phyloP scores from a whole-genome alignment of 2,113 vertebrate genomes.

The Cygnus atratus region DNA sequence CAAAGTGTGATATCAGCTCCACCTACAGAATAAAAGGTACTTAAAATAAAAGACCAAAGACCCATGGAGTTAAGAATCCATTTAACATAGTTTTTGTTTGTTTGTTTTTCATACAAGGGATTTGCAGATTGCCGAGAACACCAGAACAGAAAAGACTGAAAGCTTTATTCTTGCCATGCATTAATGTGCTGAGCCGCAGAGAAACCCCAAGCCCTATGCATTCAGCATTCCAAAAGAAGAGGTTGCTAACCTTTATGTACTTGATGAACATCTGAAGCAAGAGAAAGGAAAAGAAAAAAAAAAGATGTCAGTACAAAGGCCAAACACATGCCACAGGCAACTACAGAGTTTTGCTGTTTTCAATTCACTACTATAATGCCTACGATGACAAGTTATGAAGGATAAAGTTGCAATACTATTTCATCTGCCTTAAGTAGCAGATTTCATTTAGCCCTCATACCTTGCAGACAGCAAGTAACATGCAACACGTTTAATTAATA shows the following conservation, averaged over 20 bases:
- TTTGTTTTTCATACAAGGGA: background rate
- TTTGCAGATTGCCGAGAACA: conserved; percentile 35
- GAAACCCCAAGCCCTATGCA: conserved; percentile 72
- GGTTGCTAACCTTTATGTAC: conserved; percentile 99
- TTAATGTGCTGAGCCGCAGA: conserved; percentile 59
- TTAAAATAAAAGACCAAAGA: conserved; percentile 26
- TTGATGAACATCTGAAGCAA: conserved; percentile 99
- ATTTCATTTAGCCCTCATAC: conserved; percentile 19
- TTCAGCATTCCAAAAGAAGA: conserved; percentile 79
- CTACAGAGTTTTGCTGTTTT: conserved; percentile 57
- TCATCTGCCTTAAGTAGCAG: conserved; percentile 35
- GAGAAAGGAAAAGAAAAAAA: conserved; percentile 80
- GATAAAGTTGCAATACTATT: conserved; percentile 63
- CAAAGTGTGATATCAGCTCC: conserved; percentile 96
- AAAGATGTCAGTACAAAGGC: conserved; percentile 86
- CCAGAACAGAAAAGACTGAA: conserved; percentile 30
- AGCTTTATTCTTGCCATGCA: conserved; percentile 77
- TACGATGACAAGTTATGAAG: conserved; percentile 7
- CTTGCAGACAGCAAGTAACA: conserved; percentile 17
- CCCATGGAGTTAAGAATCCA: background rate
- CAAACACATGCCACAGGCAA: conserved; percentile 86
- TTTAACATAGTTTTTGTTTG: background rate
- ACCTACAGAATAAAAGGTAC: conserved; percentile 79
- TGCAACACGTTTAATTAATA: conserved; percentile 1
- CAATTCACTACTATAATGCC: conserved; percentile 42